Evolutionary conservation across 2,113 vertebrate genomes (phyloP).

Genomic region (Centropus bengalensis): DNA sequence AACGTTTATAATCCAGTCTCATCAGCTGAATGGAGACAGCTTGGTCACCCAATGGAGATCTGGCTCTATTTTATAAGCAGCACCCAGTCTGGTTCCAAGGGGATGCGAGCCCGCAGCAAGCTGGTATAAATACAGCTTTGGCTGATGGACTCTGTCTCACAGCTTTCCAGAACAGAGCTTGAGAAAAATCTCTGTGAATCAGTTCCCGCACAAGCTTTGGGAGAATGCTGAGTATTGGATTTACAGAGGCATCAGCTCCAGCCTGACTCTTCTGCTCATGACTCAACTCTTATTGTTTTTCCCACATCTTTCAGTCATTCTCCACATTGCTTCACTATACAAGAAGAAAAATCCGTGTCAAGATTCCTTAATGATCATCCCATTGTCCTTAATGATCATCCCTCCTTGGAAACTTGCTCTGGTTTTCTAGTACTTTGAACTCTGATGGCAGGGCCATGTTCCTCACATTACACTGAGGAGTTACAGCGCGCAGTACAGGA

Average conservation of each 20-base stretch:
- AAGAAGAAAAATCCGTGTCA: not conserved
- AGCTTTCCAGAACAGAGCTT: not conserved
- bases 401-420: not conserved
- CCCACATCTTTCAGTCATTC: not conserved
- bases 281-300: not conserved
- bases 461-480: not conserved
- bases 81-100: rapidly evolving
- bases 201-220: not conserved
- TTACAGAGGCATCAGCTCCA: not conserved
- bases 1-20: too few species aligned
- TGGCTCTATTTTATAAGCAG: not conserved
- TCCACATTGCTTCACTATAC: rapidly evolving
- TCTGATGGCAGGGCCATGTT: not conserved
- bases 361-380: not conserved
- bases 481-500: not conserved
- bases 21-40: too few species aligned
- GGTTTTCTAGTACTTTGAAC: not conserved
- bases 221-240: not conserved
- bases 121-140: not conserved
- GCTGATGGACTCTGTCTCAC: not conserved
- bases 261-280: not conserved
- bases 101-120: not conserved
- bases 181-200: not conserved
- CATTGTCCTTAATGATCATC: not conserved
- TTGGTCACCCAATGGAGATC: too few species aligned